Percentiles rank a stretch among this genome's conserved stretches.
Conservation (phyloP, 2,797 vertebrate species). For the Acipenser oxyrinchus region DNA sequence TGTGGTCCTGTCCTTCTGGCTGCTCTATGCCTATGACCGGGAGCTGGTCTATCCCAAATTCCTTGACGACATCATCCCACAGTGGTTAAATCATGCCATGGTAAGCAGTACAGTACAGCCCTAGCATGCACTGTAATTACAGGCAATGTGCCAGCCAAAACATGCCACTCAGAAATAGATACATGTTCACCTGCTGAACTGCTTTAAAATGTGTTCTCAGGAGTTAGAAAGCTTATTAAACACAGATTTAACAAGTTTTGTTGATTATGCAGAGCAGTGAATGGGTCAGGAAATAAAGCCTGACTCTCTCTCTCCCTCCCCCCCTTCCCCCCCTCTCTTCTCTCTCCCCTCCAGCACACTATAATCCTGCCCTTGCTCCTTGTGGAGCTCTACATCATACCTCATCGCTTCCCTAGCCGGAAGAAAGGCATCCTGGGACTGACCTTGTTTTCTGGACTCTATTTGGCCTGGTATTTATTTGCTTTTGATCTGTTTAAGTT, state of each 20-base stretch:
- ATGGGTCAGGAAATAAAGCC: background rate
- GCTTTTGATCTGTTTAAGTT: background rate
- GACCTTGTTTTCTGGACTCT: constrained; percentile 29
- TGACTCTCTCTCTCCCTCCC: background rate
- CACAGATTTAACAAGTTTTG: background rate
- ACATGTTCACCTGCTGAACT: background rate
- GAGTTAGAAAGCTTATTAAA: background rate
- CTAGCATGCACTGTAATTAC: background rate
- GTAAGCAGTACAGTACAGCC: constrained; percentile 26
- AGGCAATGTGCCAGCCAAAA: background rate
- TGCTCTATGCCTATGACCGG: constrained; percentile 36
- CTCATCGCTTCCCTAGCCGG: constrained; percentile 31
- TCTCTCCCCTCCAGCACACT: constrained; percentile 34
- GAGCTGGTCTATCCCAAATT: constrained; percentile 43
- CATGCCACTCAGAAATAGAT: background rate
- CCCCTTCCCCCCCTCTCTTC: background rate
- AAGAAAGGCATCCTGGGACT: constrained; percentile 29
- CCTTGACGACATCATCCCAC: constrained; percentile 36
- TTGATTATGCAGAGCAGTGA: background rate
- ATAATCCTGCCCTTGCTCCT: constrained; percentile 42
- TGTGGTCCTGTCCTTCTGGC: constrained; percentile 53
- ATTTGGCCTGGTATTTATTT: constrained; percentile 34
- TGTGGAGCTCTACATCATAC: constrained; percentile 37
- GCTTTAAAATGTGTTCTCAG: background rate
- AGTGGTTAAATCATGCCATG: constrained; percentile 44